These are phyloP conservation scores for Drosophila pegasa DNA, from an alignment of 2,888 invertebrate species.

Conservation along the genomic window DNA sequence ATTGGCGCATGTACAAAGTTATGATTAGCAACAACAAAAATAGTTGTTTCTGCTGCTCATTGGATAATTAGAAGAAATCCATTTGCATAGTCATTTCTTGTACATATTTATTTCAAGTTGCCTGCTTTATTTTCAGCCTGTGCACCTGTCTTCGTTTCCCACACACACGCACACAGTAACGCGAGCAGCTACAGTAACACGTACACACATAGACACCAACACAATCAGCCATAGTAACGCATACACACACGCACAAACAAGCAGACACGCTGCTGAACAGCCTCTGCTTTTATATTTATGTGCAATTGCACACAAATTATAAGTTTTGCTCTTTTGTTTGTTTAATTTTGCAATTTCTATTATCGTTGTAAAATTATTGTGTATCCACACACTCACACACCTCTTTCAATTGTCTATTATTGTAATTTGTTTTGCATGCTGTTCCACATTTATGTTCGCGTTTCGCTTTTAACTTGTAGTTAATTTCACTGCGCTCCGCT, in stretches of 20 bases:
- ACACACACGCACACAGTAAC: conserved; percentile 37
- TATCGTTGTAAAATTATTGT: conserved; percentile 32
- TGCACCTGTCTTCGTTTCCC: conserved; percentile 56
- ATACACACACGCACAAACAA: conserved; percentile 19
- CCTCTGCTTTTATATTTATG: conserved; percentile 27
- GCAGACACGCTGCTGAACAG: conserved; percentile 24
- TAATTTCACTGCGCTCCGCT: conserved; percentile 28
- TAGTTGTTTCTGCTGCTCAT: conserved; percentile 27
- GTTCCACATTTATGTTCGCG: conserved; percentile 47
- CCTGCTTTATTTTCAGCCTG: conserved; percentile 39
- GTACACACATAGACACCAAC: conserved; percentile 34
- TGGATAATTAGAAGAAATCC: conserved; percentile 19
- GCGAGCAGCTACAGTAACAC: conserved; percentile 14
- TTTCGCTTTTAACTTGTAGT: conserved; percentile 30
- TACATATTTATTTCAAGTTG: conserved; percentile 19
- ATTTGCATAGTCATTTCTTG: conserved; percentile 18
- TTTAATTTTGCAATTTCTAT: conserved; percentile 15
- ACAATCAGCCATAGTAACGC: neutral
- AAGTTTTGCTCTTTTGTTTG: conserved; percentile 32
- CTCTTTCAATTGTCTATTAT: conserved; percentile 32
- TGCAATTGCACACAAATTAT: conserved; percentile 40
- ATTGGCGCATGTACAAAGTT: conserved; percentile 56
- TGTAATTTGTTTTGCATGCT: conserved; percentile 36
- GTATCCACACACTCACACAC: conserved; percentile 33
- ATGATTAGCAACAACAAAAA: conserved; percentile 51